Evolutionary conservation across 2,888 invertebrate genomes (phyloP), one percentile per base, ranked within the genome.

Genomic region (Romanomermis culicivorax): DNA sequence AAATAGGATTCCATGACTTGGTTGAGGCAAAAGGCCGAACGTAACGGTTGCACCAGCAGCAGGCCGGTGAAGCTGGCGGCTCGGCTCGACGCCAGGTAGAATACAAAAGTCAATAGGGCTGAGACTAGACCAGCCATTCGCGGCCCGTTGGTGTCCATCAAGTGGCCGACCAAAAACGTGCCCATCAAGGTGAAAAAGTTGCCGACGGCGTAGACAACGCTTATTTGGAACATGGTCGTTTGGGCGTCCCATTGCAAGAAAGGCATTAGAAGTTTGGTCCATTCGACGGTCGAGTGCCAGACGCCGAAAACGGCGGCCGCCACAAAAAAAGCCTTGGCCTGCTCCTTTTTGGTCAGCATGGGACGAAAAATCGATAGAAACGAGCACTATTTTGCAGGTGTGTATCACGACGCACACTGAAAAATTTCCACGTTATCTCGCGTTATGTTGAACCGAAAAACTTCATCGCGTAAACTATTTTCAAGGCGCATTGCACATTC

Each of bases 1-100:
- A 68, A 55, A 55, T 67, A 68, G 2, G 55, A 29, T 29, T 55
- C 55, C 25, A 3, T 20, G n/a, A 53, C 25, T 47, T 45, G 47
- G 17, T 11, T 11, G 26, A 53, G 47, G 45, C 25, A 17, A 57
- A 65, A 67, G 23, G 65, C 67, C 53, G 67, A 55, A 26, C 67
- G 62, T 23, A 68, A 55, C 26, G 55, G 27, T 20, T 29, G 45
- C 29, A 52, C 26, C 29, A 47, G 17, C 29, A 53, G 27, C 4
- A 47, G 27, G 29, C 20, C 47, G 29, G 29, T 14, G 25, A 25
- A 45, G 3, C 60, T 59, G 2, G 58, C 57, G 29, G 63, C 61
- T 53, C 63, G 52, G 2, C 64, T 61, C 25, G 66, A 62, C 23
- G 63, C 64, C n/a, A 62, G 60, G 56, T 68, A 68, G 57, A 66